phyloP scores from a whole-genome alignment of 2,888 invertebrate species.

The Volucella bombylans region DNA sequence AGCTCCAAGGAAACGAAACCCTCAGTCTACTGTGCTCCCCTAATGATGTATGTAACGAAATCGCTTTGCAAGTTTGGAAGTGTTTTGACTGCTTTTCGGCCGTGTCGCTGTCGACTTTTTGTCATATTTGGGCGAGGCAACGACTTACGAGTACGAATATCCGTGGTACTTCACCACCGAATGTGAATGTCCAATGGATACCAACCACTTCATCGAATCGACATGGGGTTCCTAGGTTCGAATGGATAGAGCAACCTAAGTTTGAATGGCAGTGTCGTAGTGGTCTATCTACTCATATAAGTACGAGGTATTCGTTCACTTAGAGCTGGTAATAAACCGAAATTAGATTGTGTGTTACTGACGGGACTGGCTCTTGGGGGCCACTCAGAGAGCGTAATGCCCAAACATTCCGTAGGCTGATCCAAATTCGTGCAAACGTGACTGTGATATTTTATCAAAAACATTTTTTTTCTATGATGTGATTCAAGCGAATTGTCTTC shows the following conservation, averaged over 20 bases:
- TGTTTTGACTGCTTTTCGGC: slow-evolving; percentile 71
- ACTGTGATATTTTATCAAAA: slow-evolving; percentile 73
- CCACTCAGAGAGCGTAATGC: slow-evolving; percentile 53
- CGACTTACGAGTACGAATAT: slow-evolving; percentile 16
- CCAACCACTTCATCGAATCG: slow-evolving; percentile 37
- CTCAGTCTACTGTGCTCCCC: slow-evolving; percentile 25
- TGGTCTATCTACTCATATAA: slow-evolving; percentile 5
- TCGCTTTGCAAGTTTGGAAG: slow-evolving; percentile 58
- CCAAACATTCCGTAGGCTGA: slow-evolving; percentile 66
- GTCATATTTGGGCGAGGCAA: slow-evolving; percentile 73
- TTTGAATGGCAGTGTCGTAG: slow-evolving; percentile 35
- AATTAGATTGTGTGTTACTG: slow-evolving; percentile 69
- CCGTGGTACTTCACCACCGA: slow-evolving; percentile 20
- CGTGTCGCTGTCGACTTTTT: slow-evolving; percentile 64
- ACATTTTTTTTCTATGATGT: slow-evolving; percentile 49
- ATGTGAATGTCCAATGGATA: slow-evolving; percentile 68
- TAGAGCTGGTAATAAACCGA: slow-evolving; percentile 58
- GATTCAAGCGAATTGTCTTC: slow-evolving; percentile 61
- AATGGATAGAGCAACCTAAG: slow-evolving; percentile 43
- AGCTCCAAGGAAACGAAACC: slow-evolving; percentile 15
- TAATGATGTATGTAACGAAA: slow-evolving; percentile 69
- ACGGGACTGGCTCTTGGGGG: slow-evolving; percentile 26
- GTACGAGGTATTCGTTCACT: slow-evolving; percentile 41
- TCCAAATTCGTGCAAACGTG: slow-evolving; percentile 74
- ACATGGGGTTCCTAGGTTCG: slow-evolving; percentile 52